Conservation (phyloP, 2,113 vertebrate genomes). For the Clarias batrachus region DNA sequence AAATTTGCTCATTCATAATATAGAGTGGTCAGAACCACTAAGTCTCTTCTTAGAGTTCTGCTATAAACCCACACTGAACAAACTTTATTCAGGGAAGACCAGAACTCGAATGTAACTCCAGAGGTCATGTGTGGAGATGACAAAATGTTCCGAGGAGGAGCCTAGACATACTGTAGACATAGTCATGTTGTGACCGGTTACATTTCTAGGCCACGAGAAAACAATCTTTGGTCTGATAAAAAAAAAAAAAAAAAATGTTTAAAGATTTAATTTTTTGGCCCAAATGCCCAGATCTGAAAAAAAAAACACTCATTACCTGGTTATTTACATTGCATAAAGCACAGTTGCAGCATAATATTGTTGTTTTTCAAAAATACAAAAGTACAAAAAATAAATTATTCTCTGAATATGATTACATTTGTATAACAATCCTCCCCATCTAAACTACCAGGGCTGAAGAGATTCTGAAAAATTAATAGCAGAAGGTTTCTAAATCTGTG, state of each 20-base stretch:
- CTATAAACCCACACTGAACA: background rate
- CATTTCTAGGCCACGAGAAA: background rate
- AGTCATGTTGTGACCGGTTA: background rate
- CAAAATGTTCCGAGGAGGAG: background rate
- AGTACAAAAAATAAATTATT: background rate
- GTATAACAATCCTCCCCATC: background rate
- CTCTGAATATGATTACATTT: background rate
- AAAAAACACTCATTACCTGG: background rate
- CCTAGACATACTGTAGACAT: too few relatives aligned
- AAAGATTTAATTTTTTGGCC: background rate
- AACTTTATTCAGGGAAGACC: background rate
- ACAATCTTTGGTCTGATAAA: background rate
- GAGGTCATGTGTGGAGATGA: background rate
- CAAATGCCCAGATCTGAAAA: background rate
- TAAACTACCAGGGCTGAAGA: background rate
- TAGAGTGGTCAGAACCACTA: background rate
- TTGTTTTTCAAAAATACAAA: background rate
- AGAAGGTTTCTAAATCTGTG: background rate
- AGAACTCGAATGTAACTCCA: background rate
- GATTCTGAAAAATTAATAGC: background rate
- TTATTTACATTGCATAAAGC: background rate
- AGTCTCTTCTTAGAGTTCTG: background rate
- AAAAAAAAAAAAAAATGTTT: background rate
- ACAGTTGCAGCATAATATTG: background rate
- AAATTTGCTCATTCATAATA: background rate